phyloP scores from a whole-genome alignment of 1,140 invertebrate species.

The Lithobius niger region DNA sequence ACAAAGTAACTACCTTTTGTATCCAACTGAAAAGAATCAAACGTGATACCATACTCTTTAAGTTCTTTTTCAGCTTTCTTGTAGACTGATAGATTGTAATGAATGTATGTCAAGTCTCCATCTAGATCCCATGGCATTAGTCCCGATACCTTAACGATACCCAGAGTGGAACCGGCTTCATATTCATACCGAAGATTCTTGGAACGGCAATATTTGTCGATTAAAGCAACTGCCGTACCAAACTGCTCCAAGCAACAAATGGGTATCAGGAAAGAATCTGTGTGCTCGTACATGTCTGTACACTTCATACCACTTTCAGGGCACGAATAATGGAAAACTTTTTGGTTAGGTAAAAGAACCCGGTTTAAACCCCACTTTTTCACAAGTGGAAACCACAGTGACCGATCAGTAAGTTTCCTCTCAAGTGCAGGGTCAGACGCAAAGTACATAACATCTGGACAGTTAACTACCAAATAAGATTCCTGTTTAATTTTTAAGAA shows the following conservation, averaged over 20 bases:
- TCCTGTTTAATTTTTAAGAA: too few relatives aligned
- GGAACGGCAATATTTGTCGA: neutral
- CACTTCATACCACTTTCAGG: too few relatives aligned
- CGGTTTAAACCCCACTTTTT: too few relatives aligned
- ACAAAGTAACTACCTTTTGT: neutral
- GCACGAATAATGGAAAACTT: too few relatives aligned
- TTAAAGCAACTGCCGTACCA: neutral
- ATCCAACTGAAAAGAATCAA: too few relatives aligned
- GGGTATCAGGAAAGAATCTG: neutral
- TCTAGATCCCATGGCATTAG: conserved; percentile 25
- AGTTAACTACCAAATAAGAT: too few relatives aligned
- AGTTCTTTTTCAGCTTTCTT: neutral
- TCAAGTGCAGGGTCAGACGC: too few relatives aligned
- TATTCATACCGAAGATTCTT: conserved; percentile 21
- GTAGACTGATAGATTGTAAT: neutral
- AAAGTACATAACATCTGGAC: too few relatives aligned
- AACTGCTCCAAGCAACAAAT: neutral
- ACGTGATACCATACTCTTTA: neutral
- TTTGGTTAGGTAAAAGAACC: too few relatives aligned
- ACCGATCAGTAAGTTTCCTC: too few relatives aligned
- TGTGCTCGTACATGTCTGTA: too few relatives aligned
- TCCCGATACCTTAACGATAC: conserved; percentile 23
- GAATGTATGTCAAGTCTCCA: conserved; percentile 17
- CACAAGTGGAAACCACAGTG: too few relatives aligned
- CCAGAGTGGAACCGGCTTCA: conserved; percentile 21